Evolutionary conservation across 2,888 invertebrate species (phyloP), one percentile per base, ranked within the genome.

Genomic region (Hypsopygia costalis): DNA sequence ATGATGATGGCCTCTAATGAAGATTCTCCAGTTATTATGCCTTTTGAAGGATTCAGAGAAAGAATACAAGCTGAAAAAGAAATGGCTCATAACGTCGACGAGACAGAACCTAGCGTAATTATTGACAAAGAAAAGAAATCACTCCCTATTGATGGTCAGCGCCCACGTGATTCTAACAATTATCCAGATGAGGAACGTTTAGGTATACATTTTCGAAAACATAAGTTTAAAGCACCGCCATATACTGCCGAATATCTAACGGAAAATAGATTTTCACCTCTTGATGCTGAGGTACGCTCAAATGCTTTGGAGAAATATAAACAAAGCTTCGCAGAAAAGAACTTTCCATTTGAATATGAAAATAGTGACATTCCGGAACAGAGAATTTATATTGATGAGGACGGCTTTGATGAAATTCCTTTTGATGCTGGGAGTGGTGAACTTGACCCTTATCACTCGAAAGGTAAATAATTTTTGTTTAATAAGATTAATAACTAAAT

Each of bases 381-480:
- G 9, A 80, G 91, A 40, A 89, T 91, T 51, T 91, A 92, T 55
- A 80, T 81, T 35, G 91, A 90, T 43, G 91, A 91, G 60, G 89
- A 87, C 27, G 79, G 74, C n/a, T 46, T 70, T n/a, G 87, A 83
- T 29, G 87, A 83, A 36, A 68, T 73, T 31, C 66, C 77, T 1
- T 67, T 79, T 34, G 90, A 90, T 37, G 52, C 72, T 36, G 89
- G 86, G 6, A 89, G 85, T 52, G 87, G 86, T 1, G 86, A 89
- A 51, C 55, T 71, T 11, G 80, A 81, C 51, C 63, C 75, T 5
- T 79, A 70, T 47, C 69, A 73, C 40, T 40, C 62, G 10, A 82
- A 81, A 76, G 85, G 86, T 86, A 71, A n/a, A 51, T 9, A 16
- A 11, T 9, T 25, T 33, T 31, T 31, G 8, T 8, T 7, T 33